These are phyloP conservation scores for Malurus cyaneus DNA, from an alignment of 2,113 vertebrate species.

Conservation along the genomic window DNA sequence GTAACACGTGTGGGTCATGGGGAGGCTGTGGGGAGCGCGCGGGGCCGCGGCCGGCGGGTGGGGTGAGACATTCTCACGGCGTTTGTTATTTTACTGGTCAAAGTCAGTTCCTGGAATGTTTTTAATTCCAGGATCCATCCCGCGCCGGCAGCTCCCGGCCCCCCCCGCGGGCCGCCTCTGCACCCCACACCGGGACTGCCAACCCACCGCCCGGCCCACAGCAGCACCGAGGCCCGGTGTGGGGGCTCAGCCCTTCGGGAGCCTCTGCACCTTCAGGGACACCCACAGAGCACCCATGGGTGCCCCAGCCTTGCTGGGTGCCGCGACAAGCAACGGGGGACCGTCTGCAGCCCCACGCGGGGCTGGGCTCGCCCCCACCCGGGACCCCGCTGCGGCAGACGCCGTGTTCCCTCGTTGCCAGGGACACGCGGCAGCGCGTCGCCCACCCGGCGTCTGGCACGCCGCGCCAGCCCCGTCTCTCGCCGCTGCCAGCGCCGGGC, in stretches of 20 bases:
- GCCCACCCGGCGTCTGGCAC: slow-evolving; percentile 64
- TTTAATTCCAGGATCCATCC: slow-evolving; percentile 60
- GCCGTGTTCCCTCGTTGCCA: slow-evolving; percentile 23
- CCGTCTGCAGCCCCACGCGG: not conserved
- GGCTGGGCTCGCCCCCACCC: not conserved
- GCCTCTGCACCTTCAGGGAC: not conserved
- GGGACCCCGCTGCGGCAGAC: not conserved
- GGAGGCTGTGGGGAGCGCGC: not conserved
- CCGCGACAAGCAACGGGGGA: fast-evolving
- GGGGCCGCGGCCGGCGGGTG: not conserved
- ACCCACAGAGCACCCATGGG: not conserved
- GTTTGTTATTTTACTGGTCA: slow-evolving; percentile 58
- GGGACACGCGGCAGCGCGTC: slow-evolving; percentile 14
- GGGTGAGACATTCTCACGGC: slow-evolving; percentile 38
- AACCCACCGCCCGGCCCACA: not conserved
- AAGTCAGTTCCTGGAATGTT: slow-evolving; percentile 67
- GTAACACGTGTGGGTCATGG: not conserved
- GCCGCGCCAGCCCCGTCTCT: not conserved
- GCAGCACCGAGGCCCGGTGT: not conserved
- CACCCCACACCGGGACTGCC: not conserved
- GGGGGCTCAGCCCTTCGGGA: not conserved
- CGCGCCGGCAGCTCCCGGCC: slow-evolving; percentile 15
- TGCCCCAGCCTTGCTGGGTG: not conserved
- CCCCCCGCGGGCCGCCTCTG: not conserved
- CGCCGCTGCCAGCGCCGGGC: not conserved